Evolutionary conservation across 2,888 invertebrate species (phyloP), one percentile per base, ranked within the genome.

Genomic region (Branchellion lobata): DNA sequence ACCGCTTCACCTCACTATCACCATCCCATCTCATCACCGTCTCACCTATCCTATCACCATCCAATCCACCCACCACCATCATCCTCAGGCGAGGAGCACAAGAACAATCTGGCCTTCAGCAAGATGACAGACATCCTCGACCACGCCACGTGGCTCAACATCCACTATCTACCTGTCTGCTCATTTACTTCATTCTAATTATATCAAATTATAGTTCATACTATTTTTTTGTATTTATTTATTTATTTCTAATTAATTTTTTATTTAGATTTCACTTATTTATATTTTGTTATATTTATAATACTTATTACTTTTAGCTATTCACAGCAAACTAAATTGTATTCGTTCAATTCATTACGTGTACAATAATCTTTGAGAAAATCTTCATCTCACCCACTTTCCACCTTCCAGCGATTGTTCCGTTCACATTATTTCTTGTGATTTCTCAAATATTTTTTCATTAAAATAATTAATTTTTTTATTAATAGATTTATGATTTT

Each of bases 101-200:
- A 86, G 81, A 87, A 87, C 83, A 83, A 83, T 0, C 84, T 86
- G 83, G 86, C 87, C 0, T 36, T 83, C 29, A 81, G 78, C 8
- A 81, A 84, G 36, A 76, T 86, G 82, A 83, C 83, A n/a, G 84
- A 82, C 33, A 85, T 87, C 34, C 81, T 87, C 61, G 85, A 86
- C 80, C 83, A 84, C 73, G 86, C 86, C 1, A 84, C 84, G 3
- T 87, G 87, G 87, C 85, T 87, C 34, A 87, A 87, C 79, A 86
- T 87, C 57, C 87, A 87, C 81, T 84, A 85, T 84, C 79, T 87
- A 71, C 86, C 86, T 0, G 86, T 87, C 83, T 83, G 85, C 84
- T 24, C 5, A 11, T 29, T 14, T 72, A 24, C 21, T 53, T 78
- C 29, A 27, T 11, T 69, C 3, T 31, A 29, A 27, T 33, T 21